phyloP scores from a whole-genome alignment of 1,140 invertebrate species.

The Drosophila tsacasi region DNA sequence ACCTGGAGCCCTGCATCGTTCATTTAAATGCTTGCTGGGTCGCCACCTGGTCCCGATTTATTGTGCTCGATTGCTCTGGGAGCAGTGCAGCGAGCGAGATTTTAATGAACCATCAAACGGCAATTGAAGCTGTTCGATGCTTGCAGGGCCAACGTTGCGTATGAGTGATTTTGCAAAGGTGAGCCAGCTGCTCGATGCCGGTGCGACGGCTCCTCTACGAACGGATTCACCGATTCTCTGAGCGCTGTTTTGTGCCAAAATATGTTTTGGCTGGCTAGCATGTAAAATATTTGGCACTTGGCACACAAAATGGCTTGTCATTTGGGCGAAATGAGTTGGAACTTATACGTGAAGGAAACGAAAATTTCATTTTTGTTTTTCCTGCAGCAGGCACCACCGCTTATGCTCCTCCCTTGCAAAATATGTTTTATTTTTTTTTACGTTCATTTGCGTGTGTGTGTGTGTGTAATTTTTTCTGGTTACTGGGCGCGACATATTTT shows the following conservation, averaged over 20 bases:
- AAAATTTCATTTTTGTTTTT: slow-evolving; percentile 22
- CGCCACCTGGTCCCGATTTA: slow-evolving; percentile 54
- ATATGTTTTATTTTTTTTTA: slow-evolving; percentile 45
- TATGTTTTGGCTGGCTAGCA: slow-evolving; percentile 56
- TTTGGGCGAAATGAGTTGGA: slow-evolving; percentile 62
- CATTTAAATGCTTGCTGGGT: slow-evolving; percentile 42
- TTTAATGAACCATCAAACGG: slow-evolving; percentile 78
- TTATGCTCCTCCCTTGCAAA: slow-evolving; percentile 16
- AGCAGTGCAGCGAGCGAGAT: slow-evolving; percentile 53
- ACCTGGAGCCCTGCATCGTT: slow-evolving; percentile 42
- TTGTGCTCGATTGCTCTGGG: slow-evolving; percentile 54
- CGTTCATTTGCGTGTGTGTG: neutral
- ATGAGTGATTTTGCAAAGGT: slow-evolving; percentile 63
- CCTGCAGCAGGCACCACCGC: neutral
- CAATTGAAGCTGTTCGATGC: slow-evolving; percentile 60
- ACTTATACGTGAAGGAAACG: slow-evolving; percentile 47
- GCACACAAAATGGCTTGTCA: slow-evolving; percentile 56
- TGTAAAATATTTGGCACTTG: slow-evolving; percentile 75
- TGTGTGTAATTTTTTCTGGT: slow-evolving; percentile 5
- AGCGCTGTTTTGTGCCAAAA: slow-evolving; percentile 27
- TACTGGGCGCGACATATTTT: slow-evolving; percentile 52
- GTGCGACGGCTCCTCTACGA: neutral
- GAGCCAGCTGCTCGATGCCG: slow-evolving; percentile 20
- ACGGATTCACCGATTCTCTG: neutral
- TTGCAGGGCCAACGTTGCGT: slow-evolving; percentile 63